Evolutionary conservation across 2,113 vertebrate genomes (phyloP), one percentile per base, ranked within the genome.

Genomic region (Eupsittula cactorum): DNA sequence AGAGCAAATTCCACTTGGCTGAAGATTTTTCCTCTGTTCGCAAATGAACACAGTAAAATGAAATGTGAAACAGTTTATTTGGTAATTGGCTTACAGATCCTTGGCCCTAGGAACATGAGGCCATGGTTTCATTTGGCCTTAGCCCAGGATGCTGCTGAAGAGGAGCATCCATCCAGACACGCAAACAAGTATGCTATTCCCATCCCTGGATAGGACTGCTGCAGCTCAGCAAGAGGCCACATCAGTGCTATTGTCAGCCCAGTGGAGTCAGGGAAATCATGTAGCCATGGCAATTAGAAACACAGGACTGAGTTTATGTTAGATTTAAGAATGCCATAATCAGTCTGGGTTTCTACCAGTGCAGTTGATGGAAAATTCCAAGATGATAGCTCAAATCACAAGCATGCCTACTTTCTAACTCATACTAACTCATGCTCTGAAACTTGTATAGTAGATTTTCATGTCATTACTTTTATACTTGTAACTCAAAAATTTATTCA

Each of bases 31-130:
- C 14, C 28, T n/a, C 55, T 89, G 37, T 89, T 78, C 63, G 15
- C 25, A 84, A 91, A 81, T 35, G 23, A 92, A 33, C 29, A 18
- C 29, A 35, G 62, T 27, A 85, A 90, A 91, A 87, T 46, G 33
- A 86, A 71, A 27, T 75, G 74, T 78, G 60, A 82, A 79, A 68
- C 33, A 47, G 29, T 18, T 92, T 35, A 46, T 86, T 83, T 89
- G 50, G 44, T 60, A 64, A 39, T 37, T 64, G 74, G 67, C 39
- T 87, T 71, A 33, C 11, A 84, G 93, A 87, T 87, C 73, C 24
- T 50, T 82, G 71, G 33, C 83, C 49, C 33, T 67, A 17, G 57
- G 62, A 91, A 42, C 25, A 29, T 0, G 12, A 82, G 47, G 47
- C 74, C 47, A 13, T 67, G 49, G 73, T 70, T 74, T 70, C 25